Evolutionary conservation across 37 sponge, comb jelly and placozoan genomes (phyloP), one percentile per base, ranked within the genome.

Genomic region (Amphimedon queenslandica): DNA sequence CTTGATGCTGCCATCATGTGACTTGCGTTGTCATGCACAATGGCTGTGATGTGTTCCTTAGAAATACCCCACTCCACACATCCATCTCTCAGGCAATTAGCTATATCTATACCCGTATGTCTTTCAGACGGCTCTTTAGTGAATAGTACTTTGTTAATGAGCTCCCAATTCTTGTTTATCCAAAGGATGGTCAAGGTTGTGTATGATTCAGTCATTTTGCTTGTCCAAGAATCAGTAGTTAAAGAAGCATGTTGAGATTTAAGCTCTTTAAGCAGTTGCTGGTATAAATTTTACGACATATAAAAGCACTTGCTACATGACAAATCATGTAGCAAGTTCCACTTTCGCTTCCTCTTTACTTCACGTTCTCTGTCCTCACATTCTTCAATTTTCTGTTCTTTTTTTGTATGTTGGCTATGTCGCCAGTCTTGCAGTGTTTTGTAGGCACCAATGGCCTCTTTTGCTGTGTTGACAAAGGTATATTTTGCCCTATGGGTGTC

Each of bases 21-120:
- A 8, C 37, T 66, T 34, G 13, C 33, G 8, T 66, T 66, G 67
- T 66, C 67, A 66, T 66, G 67, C 4, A 66, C 37, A 66, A 66
- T 32, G 6, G 67, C 67, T 30, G 8, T 16, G 32, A 63, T n/a
- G 10, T 21, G 10, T 28, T 63, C 21, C 64, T 63, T 25, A 16
- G 31, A 25, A 63, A 63, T 63, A 11, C 21, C 32, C 32, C 64
- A 63, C 64, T 63, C 64, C 32, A 30, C 32, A 63, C 64, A 47
- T 21, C 24, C 64, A 63, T n/a, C 32, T n/a, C 64, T n/a, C 10
- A 63, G 64, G 10, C 6, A n/a, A 16, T 6, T 28, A 30, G 64
- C 32, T n/a, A 63, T 63, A 28, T 63, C 21, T 63, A n/a, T 25
- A n/a, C 64, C 64, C 21, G 64, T 63, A 16, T 63, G 64, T 28